Percentiles rank a stretch among this genome's conserved stretches.
Conservation (phyloP, 2,888 invertebrate genomes). For the Hymenopus coronatus region DNA sequence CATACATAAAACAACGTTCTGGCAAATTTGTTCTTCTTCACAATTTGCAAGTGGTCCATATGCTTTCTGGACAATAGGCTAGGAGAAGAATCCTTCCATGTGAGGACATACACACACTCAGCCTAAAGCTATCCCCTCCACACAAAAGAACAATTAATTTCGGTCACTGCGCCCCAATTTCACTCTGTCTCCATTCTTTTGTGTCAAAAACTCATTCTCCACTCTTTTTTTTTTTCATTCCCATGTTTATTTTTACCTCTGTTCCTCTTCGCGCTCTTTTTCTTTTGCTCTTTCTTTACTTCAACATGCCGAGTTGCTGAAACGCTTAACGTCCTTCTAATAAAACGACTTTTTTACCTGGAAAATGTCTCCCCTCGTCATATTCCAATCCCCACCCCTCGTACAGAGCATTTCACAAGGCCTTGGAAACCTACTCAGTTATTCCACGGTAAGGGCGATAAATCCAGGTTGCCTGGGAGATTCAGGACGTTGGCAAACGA, state of each 20-base stretch:
- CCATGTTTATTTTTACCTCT: constrained; percentile 17
- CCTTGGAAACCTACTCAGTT: no score
- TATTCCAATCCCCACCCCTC: neutral
- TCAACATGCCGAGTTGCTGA: no score
- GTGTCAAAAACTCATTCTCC: constrained; percentile 20
- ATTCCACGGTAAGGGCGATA: no score
- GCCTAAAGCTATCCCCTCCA: neutral
- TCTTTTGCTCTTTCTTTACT: neutral
- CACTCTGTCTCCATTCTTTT: constrained; percentile 13
- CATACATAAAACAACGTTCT: neutral
- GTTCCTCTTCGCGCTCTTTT: neutral
- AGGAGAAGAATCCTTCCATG: neutral
- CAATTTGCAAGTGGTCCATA: neutral
- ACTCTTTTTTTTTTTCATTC: constrained; percentile 14
- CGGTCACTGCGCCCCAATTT: constrained; percentile 29
- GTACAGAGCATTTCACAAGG: neutral
- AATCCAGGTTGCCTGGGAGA: no score
- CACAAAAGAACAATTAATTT: constrained; percentile 30
- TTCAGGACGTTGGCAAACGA: no score
- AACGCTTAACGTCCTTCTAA: neutral
- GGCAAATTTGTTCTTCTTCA: neutral
- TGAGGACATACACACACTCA: neutral
- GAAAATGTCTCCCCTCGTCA: neutral
- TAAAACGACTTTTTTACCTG: neutral
- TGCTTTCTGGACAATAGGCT: neutral